phyloP scores from a whole-genome alignment of 2,888 invertebrate genomes.

The Euproctis similis region DNA sequence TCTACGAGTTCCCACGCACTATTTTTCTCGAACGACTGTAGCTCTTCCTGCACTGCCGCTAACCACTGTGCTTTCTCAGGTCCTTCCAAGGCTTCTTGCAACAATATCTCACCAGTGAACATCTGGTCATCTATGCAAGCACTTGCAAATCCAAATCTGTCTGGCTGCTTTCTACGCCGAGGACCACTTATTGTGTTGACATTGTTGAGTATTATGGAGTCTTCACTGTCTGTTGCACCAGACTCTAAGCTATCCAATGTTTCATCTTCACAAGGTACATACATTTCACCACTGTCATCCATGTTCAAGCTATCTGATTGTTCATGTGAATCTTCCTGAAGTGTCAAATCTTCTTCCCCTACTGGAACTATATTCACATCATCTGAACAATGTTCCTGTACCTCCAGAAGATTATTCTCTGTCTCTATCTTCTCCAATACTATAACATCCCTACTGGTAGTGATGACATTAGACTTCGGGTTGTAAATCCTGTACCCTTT shows the following conservation, averaged over 20 bases:
- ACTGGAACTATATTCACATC: no score
- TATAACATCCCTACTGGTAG: background rate
- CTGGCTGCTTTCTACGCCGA: constrained; percentile 1
- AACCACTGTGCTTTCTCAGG: constrained; percentile 7
- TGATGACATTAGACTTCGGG: background rate
- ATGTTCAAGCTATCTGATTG: no score
- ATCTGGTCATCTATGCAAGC: no score
- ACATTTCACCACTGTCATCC: no score
- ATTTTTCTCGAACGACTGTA: background rate
- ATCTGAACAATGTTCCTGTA: no score
- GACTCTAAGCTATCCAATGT: constrained; percentile 2
- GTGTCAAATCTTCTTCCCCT: no score
- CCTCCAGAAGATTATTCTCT: no score
- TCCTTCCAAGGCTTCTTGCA: constrained; percentile 8
- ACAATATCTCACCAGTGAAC: background rate
- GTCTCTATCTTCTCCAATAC: constrained; percentile 1
- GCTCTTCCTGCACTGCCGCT: constrained; percentile 1
- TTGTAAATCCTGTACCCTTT: background rate
- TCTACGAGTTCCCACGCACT: background rate
- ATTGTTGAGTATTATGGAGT: constrained; percentile 2
- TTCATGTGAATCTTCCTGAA: no score
- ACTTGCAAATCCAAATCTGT: constrained; percentile 1
- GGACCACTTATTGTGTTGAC: constrained; percentile 1
- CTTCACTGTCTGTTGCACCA: constrained; percentile 1
- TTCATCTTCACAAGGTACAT: constrained; percentile 1